Conservation (phyloP, 1,140 invertebrate species). For the Lepidostoma basale region DNA sequence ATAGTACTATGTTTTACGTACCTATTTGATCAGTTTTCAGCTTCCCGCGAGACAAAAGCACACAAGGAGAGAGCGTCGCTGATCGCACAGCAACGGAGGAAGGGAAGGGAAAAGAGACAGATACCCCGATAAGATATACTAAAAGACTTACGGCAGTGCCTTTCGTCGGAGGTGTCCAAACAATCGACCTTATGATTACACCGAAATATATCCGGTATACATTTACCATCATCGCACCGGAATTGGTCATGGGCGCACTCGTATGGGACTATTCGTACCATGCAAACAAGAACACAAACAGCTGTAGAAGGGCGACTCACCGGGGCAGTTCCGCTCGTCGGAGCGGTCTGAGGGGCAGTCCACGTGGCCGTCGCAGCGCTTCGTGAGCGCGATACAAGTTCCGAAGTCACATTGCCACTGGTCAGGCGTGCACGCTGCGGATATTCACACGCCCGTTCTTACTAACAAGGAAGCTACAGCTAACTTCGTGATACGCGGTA, state of each 20-base stretch:
- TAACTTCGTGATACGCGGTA: too few species aligned
- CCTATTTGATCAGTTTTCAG: too few species aligned
- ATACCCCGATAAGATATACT: neutral
- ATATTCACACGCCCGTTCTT: too few species aligned
- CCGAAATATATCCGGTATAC: conserved; percentile 91
- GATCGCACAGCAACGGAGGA: too few species aligned
- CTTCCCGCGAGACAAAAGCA: too few species aligned
- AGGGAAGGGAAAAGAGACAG: too few species aligned
- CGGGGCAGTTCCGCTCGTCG: conserved; percentile 72
- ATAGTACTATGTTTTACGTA: too few species aligned
- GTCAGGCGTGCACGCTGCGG: conserved; percentile 62
- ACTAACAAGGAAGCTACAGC: too few species aligned
- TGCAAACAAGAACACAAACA: conserved; percentile 12
- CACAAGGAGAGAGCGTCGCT: too few species aligned
- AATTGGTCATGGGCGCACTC: conserved; percentile 76
- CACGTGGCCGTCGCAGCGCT: conserved; percentile 68
- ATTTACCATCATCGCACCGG: conserved; percentile 80
- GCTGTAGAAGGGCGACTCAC: conserved; percentile 55
- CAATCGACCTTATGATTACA: conserved; percentile 92
- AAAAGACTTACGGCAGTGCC: conserved; percentile 81
- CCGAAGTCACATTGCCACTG: conserved; percentile 68
- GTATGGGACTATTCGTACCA: neutral
- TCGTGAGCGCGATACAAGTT: conserved; percentile 65
- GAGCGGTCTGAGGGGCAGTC: conserved; percentile 73
- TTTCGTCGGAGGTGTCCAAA: conserved; percentile 86